A percentile compares a stretch with the other conserved stretches of the same genome.
Evolutionary conservation across 2,888 invertebrate species (phyloP).

Genomic region (Zootermopsis nevadensis): DNA sequence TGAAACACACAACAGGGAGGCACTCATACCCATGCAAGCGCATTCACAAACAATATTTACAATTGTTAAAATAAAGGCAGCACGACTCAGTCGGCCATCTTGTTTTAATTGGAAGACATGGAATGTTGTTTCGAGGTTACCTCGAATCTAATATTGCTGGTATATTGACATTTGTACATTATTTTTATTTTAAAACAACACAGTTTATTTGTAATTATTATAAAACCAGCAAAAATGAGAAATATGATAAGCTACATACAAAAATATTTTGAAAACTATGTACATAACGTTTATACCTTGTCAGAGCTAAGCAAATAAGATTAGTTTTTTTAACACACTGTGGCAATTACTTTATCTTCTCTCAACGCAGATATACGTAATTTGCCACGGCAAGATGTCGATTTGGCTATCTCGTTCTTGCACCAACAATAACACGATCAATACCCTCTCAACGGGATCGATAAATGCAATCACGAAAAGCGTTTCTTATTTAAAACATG

Average conservation of each 20-base stretch:
- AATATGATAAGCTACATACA: constrained; percentile 26
- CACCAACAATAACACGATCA: constrained; percentile 13
- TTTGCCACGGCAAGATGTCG: background rate
- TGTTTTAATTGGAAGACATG: constrained; percentile 34
- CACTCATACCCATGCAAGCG: background rate
- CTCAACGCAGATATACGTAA: background rate
- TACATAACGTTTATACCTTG: constrained; percentile 13
- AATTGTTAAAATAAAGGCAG: background rate
- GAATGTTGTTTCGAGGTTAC: constrained; percentile 32
- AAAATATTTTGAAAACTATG: constrained; percentile 37
- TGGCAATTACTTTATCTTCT: background rate
- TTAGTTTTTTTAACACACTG: background rate
- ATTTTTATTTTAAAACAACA: constrained; percentile 13
- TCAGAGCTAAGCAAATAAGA: background rate
- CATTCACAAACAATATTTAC: constrained; percentile 3
- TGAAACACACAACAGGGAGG: constrained; percentile 19
- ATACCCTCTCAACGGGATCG: no score
- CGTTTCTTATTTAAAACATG: no score
- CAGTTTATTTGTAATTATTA: constrained; percentile 1
- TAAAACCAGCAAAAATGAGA: constrained; percentile 26
- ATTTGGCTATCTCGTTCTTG: background rate
- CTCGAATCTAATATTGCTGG: constrained; percentile 24
- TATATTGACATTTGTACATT: constrained; percentile 30
- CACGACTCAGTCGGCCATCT: constrained; percentile 5
- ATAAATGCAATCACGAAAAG: no score